Percentiles rank a stretch among this genome's conserved stretches.
phyloP scores from a whole-genome alignment of 2,113 vertebrate species.

The Gymnarchus niloticus region DNA sequence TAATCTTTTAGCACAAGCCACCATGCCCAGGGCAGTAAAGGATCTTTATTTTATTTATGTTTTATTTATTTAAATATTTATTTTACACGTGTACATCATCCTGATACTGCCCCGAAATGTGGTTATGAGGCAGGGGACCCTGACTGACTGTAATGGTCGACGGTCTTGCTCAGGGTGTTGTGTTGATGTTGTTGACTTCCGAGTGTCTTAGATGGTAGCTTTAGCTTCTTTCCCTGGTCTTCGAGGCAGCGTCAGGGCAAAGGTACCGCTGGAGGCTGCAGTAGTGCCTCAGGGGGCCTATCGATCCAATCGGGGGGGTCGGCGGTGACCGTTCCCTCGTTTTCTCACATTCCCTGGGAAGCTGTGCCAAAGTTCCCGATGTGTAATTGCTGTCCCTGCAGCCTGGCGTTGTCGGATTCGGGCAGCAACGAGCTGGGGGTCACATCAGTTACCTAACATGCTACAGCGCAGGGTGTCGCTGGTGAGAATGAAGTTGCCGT shows the following conservation, averaged over 20 bases:
- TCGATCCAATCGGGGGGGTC: not conserved
- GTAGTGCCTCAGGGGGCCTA: too few species aligned
- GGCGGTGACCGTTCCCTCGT: not conserved
- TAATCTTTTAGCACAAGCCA: slow-evolving; percentile 58
- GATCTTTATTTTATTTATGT: slow-evolving; percentile 62
- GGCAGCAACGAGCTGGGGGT: not conserved
- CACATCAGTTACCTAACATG: not conserved
- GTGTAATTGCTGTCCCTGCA: slow-evolving; percentile 19
- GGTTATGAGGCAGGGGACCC: slow-evolving; percentile 27
- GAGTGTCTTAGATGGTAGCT: slow-evolving; percentile 23
- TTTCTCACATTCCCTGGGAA: not conserved
- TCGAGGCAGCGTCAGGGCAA: not conserved
- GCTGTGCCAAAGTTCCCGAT: not conserved
- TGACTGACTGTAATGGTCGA: slow-evolving; percentile 33
- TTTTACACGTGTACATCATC: slow-evolving; percentile 36
- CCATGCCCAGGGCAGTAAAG: slow-evolving; percentile 51
- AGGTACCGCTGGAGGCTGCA: not conserved
- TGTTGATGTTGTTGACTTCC: slow-evolving; percentile 24
- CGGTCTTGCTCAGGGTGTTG: slow-evolving; percentile 32
- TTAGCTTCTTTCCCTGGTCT: not conserved
- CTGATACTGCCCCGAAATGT: slow-evolving; percentile 39
- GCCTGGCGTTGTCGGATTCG: not conserved
- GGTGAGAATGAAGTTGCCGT: not conserved
- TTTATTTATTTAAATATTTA: slow-evolving; percentile 63
- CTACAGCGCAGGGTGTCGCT: not conserved